These are phyloP conservation scores for Microcebus griseorufus DNA, from an alignment of 2,113 vertebrate genomes.

Conservation along the genomic window DNA sequence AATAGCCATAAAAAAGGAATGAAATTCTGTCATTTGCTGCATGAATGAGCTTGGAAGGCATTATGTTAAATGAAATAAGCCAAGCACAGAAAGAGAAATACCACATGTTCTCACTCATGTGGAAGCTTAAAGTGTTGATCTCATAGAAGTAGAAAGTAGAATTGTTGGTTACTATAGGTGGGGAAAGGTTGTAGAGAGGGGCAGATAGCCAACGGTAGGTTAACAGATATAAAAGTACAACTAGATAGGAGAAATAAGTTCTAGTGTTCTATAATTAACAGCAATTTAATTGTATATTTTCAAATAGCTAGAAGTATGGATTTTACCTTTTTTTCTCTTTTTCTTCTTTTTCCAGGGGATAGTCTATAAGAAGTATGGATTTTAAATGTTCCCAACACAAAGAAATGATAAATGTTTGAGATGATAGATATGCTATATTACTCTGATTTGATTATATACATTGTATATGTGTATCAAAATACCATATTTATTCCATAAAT, in stretches of 20 bases:
- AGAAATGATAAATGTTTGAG: neutral
- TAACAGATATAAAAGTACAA: neutral
- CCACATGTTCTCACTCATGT: neutral
- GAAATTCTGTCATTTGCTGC: neutral
- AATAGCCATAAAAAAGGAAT: neutral
- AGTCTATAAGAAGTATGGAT: too few relatives aligned
- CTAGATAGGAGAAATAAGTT: neutral
- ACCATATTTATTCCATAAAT: neutral
- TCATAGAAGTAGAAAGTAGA: neutral
- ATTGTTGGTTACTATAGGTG: neutral
- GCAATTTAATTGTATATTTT: neutral
- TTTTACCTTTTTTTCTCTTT: too few relatives aligned
- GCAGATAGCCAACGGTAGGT: neutral
- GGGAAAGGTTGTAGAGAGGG: neutral
- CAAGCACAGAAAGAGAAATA: neutral
- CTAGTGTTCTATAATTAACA: neutral
- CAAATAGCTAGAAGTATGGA: neutral
- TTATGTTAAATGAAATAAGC: neutral
- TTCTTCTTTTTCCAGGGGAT: too few relatives aligned
- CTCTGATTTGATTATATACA: neutral
- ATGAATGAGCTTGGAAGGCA: neutral
- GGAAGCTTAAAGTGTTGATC: neutral
- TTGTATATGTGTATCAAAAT: neutral
- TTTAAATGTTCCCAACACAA: neutral
- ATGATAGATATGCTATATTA: neutral